Evolutionary conservation across 2,888 invertebrate genomes (phyloP).

Genomic region (Phengaris arion): DNA sequence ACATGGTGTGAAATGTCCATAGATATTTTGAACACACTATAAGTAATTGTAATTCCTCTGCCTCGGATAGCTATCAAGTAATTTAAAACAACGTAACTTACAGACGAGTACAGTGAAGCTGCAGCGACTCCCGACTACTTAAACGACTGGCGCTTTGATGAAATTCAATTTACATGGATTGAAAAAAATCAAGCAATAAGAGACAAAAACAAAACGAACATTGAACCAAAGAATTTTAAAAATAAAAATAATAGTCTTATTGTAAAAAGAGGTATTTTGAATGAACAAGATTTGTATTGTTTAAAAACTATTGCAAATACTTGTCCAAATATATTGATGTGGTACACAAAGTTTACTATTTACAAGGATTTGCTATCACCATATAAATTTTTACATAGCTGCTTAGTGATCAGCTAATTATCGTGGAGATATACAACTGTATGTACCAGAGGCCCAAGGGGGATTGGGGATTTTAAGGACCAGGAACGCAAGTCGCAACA

Average conservation of each 20-base stretch:
- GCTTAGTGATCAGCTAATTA: conserved; percentile 35
- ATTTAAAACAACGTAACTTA: background rate
- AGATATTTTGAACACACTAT: too few relatives aligned
- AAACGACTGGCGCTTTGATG: conserved; percentile 25
- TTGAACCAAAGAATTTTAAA: background rate
- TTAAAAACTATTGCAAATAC: conserved; percentile 23
- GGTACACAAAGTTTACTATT: conserved; percentile 52
- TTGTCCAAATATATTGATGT: conserved; percentile 40
- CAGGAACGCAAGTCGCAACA: too few relatives aligned
- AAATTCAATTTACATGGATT: conserved; percentile 29
- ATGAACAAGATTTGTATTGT: conserved; percentile 28
- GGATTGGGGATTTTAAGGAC: too few relatives aligned
- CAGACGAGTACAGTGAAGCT: conserved; percentile 15
- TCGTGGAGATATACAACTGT: too few relatives aligned
- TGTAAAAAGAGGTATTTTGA: conserved; percentile 21
- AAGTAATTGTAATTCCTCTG: too few relatives aligned
- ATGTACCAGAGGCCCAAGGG: too few relatives aligned
- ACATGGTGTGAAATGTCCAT: too few relatives aligned
- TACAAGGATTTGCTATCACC: conserved; percentile 48
- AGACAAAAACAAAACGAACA: background rate
- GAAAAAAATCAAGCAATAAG: background rate
- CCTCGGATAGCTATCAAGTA: background rate
- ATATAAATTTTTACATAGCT: conserved; percentile 51
- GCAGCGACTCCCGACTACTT: conserved; percentile 13
- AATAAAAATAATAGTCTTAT: background rate